Base-by-base conservation (phyloP, 2,113 vertebrate genomes). In the Nerophis ophidion region DNA sequence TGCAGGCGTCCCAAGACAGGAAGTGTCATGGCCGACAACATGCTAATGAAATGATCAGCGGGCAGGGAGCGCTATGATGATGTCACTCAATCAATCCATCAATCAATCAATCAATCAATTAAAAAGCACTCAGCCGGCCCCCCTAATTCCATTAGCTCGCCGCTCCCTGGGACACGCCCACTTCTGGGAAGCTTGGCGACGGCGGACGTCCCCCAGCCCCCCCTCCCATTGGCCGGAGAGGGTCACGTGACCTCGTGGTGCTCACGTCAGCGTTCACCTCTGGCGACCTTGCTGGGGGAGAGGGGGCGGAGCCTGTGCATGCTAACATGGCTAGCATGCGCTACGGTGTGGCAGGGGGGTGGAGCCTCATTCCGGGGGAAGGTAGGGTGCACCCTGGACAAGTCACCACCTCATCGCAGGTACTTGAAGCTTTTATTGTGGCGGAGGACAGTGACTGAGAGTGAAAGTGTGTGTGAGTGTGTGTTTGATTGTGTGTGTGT, bases 101-200 rank as follows among this genome's bases (percentile, higher is more conserved):
- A 98, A 97, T 26, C 26, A 12, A 42, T 42, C 40, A 42, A 98
- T 98, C 95, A 95, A 98, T 99, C 95, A 97, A 97, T 98, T 98
- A 97, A 97, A 98, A 98, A 98, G 96, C 96, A 98, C 95, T 98
- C 97, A 96, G 93, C 92, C 96, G 95, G 19, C 93, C 91, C 89
- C 89, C 88, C 92, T 96, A 92, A 96, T 97, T 96, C 91, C 93
- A 98, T 98, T 97, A 98, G 61, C 93, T 94, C 49, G 19, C 49
- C 8, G 49, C 26, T 33, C 26, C 49, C 26, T n/a, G 49, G 49
- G 49, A 51, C 11, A 11, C 88, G 86, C 82, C 88, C 86, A 87
- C 88, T 90, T 93, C 88, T 93, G 91, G 91, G 91, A 94, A 93
- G 76, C 84, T 77, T 89, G 90, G 82, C 93, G 93, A 93, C 93